Evolutionary conservation across 1,140 invertebrate genomes (phyloP), one percentile per base, ranked within the genome.

Genomic region (Vollenhovia emeryi): DNA sequence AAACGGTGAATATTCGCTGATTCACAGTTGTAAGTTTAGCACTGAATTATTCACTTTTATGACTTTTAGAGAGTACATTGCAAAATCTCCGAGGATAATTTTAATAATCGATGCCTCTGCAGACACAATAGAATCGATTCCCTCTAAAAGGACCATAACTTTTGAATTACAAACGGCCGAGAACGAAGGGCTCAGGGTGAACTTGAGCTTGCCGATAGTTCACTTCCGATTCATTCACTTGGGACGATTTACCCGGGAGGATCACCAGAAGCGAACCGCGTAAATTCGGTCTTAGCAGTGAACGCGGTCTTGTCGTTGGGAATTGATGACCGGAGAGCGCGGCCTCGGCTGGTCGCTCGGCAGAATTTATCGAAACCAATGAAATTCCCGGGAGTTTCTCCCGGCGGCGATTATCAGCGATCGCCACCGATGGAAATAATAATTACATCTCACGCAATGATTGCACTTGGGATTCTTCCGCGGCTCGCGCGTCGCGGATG

Each of bases 361-460:
- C 60, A 82, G 76, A 89, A 87, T 82, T 90, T 87, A 89, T 90
- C 82, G 88, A 87, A 85, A 87, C 88, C 89, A 90, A 90, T 90
- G 89, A 90, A 90, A 90, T 90, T 90, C 82, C 66, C 85, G 59
- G n/a, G 75, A 66, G 75, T 90, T n/a, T 48, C 75, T 50, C 48
- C 30, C 79, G 40, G 45, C 21, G 52, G 3, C 78, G 87, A 87
- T 89, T 80, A 86, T 71, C 43, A 62, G 30, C 55, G 59, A 24
- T 57, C 62, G 66, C 69, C 62, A 50, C 60, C 69, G 66, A 86
- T 71, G 66, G 79, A 89, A 87, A 87, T 78, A 76, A 89, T 84
- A 83, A 89, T 89, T 87, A 89, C 76, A 87, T 87, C 69, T 55
- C 59, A 27, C 50, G 30, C 82, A 69, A 75, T 88, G 85, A 87